Percentiles rank a stretch among this genome's conserved stretches.
These are phyloP conservation scores for Acronicta leporina DNA, from an alignment of 2,888 invertebrate species.

Conservation along the genomic window DNA sequence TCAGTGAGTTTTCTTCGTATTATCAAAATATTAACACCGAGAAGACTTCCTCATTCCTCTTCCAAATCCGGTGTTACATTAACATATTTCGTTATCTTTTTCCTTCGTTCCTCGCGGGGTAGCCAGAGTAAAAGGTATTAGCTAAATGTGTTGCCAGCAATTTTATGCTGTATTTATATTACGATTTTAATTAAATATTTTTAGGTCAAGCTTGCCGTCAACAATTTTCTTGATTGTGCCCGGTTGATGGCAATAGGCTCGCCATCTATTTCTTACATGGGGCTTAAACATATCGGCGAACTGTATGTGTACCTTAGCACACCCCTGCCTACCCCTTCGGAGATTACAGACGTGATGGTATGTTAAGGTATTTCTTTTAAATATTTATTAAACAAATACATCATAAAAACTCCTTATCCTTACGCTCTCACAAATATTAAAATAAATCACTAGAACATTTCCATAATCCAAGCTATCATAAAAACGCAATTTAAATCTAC, in stretches of 20 bases:
- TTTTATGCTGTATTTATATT: slow-evolving; percentile 34
- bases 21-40: slow-evolving; percentile 36
- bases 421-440: not conserved
- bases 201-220: slow-evolving; percentile 9
- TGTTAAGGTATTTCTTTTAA: too few relatives aligned
- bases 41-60: slow-evolving; percentile 28
- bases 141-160: slow-evolving; percentile 16
- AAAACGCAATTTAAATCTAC: slow-evolving; percentile 46
- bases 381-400: too few relatives aligned
- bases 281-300: too few relatives aligned
- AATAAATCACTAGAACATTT: not conserved
- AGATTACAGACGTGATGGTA: too few relatives aligned
- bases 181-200: slow-evolving; percentile 43
- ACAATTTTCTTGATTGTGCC: not conserved
- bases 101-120: slow-evolving; percentile 19
- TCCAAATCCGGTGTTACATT: slow-evolving; percentile 23
- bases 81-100: slow-evolving; percentile 49
- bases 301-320: too few relatives aligned
- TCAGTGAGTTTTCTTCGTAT: slow-evolving; percentile 10
- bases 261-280: too few relatives aligned
- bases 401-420: not conserved
- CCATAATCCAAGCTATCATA: slow-evolving; percentile 5
- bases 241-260: too few relatives aligned
- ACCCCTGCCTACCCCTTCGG: too few relatives aligned
- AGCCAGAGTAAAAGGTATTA: slow-evolving; percentile 25